These are phyloP conservation scores for Theretra japonica DNA, from an alignment of 2,888 invertebrate genomes.

Conservation along the genomic window DNA sequence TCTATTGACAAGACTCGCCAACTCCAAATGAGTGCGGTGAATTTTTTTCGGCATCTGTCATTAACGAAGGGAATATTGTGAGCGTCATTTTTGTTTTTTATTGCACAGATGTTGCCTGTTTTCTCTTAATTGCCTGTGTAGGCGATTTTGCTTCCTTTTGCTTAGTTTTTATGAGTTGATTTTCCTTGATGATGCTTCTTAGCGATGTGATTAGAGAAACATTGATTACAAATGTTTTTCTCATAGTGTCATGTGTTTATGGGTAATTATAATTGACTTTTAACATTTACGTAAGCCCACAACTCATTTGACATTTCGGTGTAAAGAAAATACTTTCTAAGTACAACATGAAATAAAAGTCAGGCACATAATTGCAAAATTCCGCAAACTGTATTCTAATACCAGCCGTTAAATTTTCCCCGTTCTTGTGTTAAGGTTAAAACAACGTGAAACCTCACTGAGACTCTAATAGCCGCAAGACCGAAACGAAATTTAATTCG, in stretches of 20 bases:
- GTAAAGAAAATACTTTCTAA: no score
- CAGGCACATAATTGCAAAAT: background rate
- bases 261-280: no score
- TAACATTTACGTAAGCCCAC: no score
- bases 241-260: no score
- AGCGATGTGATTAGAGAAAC: background rate
- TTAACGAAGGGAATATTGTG: slow-evolving; percentile 24
- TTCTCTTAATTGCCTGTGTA: slow-evolving; percentile 3
- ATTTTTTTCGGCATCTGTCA: slow-evolving; percentile 18
- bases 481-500: slow-evolving; percentile 49
- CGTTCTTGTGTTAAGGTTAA: background rate
- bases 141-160: background rate
- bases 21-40: slow-evolving; percentile 22
- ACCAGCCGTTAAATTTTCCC: background rate
- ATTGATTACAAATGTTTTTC: no score
- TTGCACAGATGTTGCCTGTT: slow-evolving; percentile 18
- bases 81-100: slow-evolving; percentile 13
- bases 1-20: slow-evolving; percentile 28
- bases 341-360: background rate
- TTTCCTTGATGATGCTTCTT: background rate
- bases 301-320: no score
- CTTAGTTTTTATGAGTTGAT: background rate
- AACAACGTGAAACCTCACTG: slow-evolving; percentile 9
- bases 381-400: background rate
- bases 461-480: slow-evolving; percentile 39